A percentile compares a stretch with the other conserved stretches of the same genome.
Conservation (phyloP, 2,888 invertebrate genomes). For the Volucella inflata region DNA sequence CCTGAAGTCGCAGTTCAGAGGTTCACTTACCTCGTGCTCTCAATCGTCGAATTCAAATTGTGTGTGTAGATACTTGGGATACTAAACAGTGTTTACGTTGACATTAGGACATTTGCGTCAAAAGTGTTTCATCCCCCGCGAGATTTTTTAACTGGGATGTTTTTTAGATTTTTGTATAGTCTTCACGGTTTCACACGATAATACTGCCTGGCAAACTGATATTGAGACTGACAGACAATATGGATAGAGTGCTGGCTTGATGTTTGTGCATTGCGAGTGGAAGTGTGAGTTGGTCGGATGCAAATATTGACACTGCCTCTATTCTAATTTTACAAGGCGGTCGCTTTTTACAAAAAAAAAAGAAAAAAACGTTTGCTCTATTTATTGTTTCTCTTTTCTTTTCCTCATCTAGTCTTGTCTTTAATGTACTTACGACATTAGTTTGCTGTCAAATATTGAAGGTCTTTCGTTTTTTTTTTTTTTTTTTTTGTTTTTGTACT, state of each 20-base stretch:
- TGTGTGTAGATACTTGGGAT: neutral
- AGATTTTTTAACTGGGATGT: conserved; percentile 30
- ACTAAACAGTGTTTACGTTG: conserved; percentile 49
- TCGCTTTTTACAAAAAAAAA: conserved; percentile 60
- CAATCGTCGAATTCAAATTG: too few species aligned
- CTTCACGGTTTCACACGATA: conserved; percentile 37
- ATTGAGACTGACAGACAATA: conserved; percentile 13
- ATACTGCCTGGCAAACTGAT: conserved; percentile 19
- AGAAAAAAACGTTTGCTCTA: conserved; percentile 45
- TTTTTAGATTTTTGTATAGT: conserved; percentile 20
- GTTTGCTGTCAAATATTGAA: conserved; percentile 69
- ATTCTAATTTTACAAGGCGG: conserved; percentile 74
- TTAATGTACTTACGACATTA: conserved; percentile 57
- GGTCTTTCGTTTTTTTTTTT: conserved; percentile 3
- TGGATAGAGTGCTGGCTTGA: conserved; percentile 14
- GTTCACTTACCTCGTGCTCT: conserved; percentile 49
- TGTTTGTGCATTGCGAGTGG: conserved; percentile 39
- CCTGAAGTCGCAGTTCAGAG: conserved; percentile 64
- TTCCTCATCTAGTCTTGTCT: conserved; percentile 22
- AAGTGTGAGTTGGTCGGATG: conserved; percentile 71
- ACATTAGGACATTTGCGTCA: conserved; percentile 65
- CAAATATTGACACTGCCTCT: conserved; percentile 70
- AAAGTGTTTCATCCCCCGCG: conserved; percentile 61
- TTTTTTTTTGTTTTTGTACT: conserved; percentile 29
- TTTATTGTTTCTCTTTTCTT: conserved; percentile 39